phyloP scores from a whole-genome alignment of 2,888 invertebrate genomes.

The Crepidodera aurea region DNA sequence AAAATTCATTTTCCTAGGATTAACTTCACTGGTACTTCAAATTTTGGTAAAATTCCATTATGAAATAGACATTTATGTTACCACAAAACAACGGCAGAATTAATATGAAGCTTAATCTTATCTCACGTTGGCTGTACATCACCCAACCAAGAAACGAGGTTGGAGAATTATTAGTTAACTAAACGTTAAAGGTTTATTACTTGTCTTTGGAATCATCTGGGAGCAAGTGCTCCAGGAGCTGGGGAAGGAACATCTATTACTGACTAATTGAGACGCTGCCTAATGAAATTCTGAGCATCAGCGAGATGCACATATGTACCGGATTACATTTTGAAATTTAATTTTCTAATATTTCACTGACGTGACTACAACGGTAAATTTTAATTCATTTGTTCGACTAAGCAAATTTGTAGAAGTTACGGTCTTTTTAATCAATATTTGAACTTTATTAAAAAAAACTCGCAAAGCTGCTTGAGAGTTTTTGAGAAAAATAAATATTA shows the following conservation, averaged over 20 bases:
- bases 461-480: too few species aligned
- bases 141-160: too few species aligned
- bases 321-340: slow-evolving; percentile 26
- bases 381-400: slow-evolving; percentile 13
- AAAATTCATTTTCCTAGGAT: too few species aligned
- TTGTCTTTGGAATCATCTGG: slow-evolving; percentile 33
- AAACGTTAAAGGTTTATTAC: slow-evolving; percentile 32
- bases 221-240: slow-evolving; percentile 25
- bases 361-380: slow-evolving; percentile 19
- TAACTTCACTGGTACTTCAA: too few species aligned
- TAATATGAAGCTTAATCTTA: neutral
- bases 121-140: slow-evolving; percentile 20
- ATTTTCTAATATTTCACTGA: slow-evolving; percentile 21
- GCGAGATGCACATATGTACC: slow-evolving; percentile 24
- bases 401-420: neutral
- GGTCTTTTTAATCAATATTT: too few species aligned
- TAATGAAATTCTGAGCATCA: slow-evolving; percentile 29
- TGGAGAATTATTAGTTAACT: slow-evolving; percentile 41
- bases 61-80: too few species aligned
- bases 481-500: too few species aligned
- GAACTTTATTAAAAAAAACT: too few species aligned
- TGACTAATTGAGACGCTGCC: slow-evolving; percentile 26
- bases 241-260: slow-evolving; percentile 23
- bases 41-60: too few species aligned
- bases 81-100: neutral